Evolutionary conservation across 2,113 vertebrate species (phyloP), one percentile per base, ranked within the genome.

Genomic region (Hemiprocne comata): DNA sequence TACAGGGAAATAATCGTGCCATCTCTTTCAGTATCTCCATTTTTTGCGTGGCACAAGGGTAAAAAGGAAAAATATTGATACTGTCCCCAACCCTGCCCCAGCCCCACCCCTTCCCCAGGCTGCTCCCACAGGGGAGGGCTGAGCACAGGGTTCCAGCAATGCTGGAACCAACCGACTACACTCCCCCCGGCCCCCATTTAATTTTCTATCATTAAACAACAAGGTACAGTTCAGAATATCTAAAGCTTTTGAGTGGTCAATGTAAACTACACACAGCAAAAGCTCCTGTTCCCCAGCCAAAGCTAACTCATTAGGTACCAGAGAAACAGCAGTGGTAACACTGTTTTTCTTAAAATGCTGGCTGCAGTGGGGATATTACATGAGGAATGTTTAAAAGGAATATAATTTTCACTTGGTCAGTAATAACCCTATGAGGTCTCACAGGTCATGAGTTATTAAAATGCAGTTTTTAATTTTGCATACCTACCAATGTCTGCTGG

Each of bases 221-320:
- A 89, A 83, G 90, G 79, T 65, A 67, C 2, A 11, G 87, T 57
- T 77, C 90, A 91, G 71, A 85, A 73, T 87, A 81, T 85, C 82
- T 60, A 75, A 91, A 95, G 83, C 80, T 70, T 95, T 81, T 72
- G 92, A 75, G 80, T 75, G 89, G 88, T 87, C 91, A 73, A 61
- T 91, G 90, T 80, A 93, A 95, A 84, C 77, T 79, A 84, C 65
- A 93, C 76, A 66, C 48, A 5, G 61, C 75, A 79, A 95, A 78
- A 79, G 66, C 86, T 94, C 88, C 95, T 93, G 95, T 95, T 94
- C 80, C 48, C 24, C 82, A 77, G 94, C 96, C 95, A 95, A 96
- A 94, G 92, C 89, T 50, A 95, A 96, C 94, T 96, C 87, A 95
- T 97, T 96, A 96, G 87, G 87, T 73, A 92, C 90, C 91, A 96